Percentiles rank a stretch among this genome's conserved stretches.
phyloP scores from a whole-genome alignment of 2,888 invertebrate genomes.

The Caenorhabditis doughertyi region DNA sequence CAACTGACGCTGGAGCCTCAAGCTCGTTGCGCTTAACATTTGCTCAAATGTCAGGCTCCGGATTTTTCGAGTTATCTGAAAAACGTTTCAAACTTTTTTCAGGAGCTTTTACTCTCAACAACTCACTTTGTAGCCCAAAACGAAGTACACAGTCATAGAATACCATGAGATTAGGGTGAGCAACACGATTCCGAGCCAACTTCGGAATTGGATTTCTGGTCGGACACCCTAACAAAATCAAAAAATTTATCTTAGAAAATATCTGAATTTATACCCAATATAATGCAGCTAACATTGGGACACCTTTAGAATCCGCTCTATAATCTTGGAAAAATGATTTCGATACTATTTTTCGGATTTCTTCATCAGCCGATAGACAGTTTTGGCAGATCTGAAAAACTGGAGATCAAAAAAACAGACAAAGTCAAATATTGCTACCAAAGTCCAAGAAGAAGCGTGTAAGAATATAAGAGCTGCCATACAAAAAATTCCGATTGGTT shows the following conservation, averaged over 20 bases:
- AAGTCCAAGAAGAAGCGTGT: conserved; percentile 13
- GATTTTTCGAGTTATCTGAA: conserved; percentile 28
- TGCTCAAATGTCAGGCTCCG: conserved; percentile 6
- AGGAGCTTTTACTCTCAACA: background rate
- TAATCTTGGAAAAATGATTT: background rate
- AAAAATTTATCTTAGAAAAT: background rate
- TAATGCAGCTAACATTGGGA: conserved; percentile 37
- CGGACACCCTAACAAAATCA: conserved; percentile 24
- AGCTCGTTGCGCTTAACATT: background rate
- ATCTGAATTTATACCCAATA: conserved; percentile 48
- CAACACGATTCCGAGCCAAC: conserved; percentile 46
- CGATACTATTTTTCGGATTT: conserved; percentile 1
- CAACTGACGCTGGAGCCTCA: conserved; percentile 28
- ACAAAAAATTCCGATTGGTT: background rate
- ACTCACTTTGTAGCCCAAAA: conserved; percentile 28
- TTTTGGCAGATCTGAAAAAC: conserved; percentile 28
- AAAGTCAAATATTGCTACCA: too few relatives aligned
- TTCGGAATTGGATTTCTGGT: conserved; percentile 8
- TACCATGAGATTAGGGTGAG: conserved; percentile 39
- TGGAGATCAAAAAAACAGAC: background rate
- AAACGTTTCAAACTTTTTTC: background rate
- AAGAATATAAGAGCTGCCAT: background rate
- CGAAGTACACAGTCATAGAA: conserved; percentile 34
- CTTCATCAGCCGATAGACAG: conserved; percentile 23
- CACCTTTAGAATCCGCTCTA: background rate